Conservation (phyloP, 2,888 invertebrate species). For the Minunthozetes semirufus region DNA sequence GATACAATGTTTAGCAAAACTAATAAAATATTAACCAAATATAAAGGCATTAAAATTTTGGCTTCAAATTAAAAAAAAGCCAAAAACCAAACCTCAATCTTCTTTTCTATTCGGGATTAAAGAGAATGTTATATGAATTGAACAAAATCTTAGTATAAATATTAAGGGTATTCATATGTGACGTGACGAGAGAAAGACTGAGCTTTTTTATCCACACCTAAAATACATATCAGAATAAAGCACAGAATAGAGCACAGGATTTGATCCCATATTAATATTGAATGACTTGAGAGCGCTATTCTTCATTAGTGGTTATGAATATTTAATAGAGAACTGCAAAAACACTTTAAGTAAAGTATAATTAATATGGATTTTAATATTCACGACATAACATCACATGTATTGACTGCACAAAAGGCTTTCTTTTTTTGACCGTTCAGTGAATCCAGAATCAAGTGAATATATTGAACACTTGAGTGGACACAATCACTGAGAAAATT, state of each 20-base stretch:
- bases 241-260: not conserved
- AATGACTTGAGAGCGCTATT: slow-evolving; percentile 5
- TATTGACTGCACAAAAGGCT: not conserved
- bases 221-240: not conserved
- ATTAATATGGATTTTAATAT: slow-evolving; percentile 23
- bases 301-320: slow-evolving; percentile 14
- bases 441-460: no score
- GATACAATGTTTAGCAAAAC: no score
- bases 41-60: not conserved
- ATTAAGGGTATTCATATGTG: not conserved
- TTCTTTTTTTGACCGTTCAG: not conserved
- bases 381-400: not conserved
- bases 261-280: slow-evolving; percentile 21
- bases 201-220: slow-evolving; percentile 20
- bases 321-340: not conserved
- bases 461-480: no score
- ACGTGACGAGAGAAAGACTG: slow-evolving; percentile 1
- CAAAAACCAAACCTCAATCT: not conserved
- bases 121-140: not conserved
- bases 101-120: not conserved
- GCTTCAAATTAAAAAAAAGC: not conserved
- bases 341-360: slow-evolving; percentile 4
- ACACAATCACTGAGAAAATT: no score
- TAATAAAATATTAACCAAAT: no score
- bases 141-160: not conserved